Evolutionary conservation across 2,113 vertebrate genomes (phyloP).

Genomic region (Nycticryphes semicollaris): DNA sequence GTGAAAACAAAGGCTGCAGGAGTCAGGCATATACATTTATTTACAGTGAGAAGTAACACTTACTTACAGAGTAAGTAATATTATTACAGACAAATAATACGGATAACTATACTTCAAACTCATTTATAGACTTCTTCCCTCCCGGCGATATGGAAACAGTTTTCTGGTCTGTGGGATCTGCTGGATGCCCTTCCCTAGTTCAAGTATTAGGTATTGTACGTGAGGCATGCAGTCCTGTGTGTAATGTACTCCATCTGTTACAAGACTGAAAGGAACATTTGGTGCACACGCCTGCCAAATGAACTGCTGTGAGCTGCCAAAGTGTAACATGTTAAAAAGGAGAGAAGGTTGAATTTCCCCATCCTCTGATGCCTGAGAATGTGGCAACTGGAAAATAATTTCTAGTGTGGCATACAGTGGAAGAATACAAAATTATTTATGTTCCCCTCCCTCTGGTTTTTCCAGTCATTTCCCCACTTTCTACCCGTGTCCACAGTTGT

Average conservation of each 20-base stretch:
- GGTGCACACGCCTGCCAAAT: constrained; percentile 47
- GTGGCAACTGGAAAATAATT: constrained; percentile 21
- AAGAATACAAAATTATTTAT: constrained; percentile 13
- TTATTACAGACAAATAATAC: neutral
- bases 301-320: constrained; percentile 55
- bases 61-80: neutral
- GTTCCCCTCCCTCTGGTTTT: neutral
- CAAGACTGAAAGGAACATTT: constrained; percentile 62
- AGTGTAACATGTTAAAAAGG: constrained; percentile 38
- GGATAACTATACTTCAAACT: neutral
- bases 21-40: neutral
- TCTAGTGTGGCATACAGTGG: neutral
- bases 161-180: constrained; percentile 2
- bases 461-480: neutral
- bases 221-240: constrained; percentile 47
- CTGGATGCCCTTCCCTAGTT: constrained; percentile 13
- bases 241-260: constrained; percentile 62
- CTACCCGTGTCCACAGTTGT: neutral
- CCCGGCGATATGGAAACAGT: neutral
- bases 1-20: neutral
- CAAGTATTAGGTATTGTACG: constrained; percentile 38
- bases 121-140: neutral
- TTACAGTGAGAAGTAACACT: neutral
- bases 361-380: constrained; percentile 20
- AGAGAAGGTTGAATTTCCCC: constrained; percentile 44